phyloP scores from a whole-genome alignment of 2,888 invertebrate genomes.

The Ochropleura leucogaster region DNA sequence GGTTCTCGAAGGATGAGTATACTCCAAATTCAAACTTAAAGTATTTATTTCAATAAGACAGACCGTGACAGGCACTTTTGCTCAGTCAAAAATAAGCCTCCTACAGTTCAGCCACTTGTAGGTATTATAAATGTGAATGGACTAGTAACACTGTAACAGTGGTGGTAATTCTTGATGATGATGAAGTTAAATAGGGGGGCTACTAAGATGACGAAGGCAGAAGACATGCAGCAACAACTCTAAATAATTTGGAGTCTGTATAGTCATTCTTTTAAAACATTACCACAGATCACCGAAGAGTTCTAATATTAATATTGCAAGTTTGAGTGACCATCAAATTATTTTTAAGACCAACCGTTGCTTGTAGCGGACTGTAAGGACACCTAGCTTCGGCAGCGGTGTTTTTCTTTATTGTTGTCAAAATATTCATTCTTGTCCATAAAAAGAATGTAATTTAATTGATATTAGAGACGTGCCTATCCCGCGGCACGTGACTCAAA shows the following conservation, averaged over 20 bases:
- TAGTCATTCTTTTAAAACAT: neutral
- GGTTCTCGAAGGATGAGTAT: neutral
- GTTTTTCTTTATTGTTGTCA: constrained; percentile 1
- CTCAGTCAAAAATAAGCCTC: no score
- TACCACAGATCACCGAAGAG: neutral
- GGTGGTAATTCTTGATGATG: neutral
- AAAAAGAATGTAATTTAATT: neutral
- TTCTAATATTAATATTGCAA: neutral
- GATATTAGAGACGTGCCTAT: constrained; percentile 18
- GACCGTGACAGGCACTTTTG: no score
- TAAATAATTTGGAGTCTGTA: neutral
- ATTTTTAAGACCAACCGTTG: neutral
- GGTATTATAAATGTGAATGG: no score
- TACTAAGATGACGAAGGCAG: neutral
- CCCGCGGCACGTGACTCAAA: constrained; percentile 27
- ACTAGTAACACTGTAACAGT: no score
- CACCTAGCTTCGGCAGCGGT: neutral
- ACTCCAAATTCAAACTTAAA: no score
- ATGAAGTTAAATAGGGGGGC: neutral
- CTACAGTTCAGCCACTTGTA: no score
- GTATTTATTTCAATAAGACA: no score
- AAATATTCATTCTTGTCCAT: constrained; percentile 17
- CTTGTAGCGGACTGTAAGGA: neutral
- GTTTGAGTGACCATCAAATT: neutral
- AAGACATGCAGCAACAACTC: neutral